Evolutionary conservation across 2,888 invertebrate species (phyloP), one percentile per base, ranked within the genome.

Genomic region (Spatulosminthurus flaviceps): DNA sequence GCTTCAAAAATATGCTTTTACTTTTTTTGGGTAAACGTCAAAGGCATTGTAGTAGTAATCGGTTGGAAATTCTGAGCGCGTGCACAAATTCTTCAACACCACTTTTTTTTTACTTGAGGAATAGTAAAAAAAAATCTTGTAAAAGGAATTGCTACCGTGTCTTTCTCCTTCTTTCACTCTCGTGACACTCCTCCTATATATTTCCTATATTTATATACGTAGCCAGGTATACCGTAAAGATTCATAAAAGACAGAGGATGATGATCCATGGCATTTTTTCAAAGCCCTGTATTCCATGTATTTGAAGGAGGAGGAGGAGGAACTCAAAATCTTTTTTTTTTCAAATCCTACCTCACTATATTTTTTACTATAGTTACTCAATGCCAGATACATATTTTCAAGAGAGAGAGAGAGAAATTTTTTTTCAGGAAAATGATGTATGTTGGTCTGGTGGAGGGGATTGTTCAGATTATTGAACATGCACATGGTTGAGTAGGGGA

Each of bases 1-100:
- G 60, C 51, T 72, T 29, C 22, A 51, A 73, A 60, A 73, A 60
- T 73, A 24, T 41, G 41, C 42, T 21, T 29, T 29, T 42, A 9
- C 34, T 22, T 2, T 34, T 29, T 61, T 13, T 61, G n/a, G 64
- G 28, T 41, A 42, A 70, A 70, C 41, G 42, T 70, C 70, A 67
- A 26, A 67, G 67, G 64, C 41, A 29, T 70, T 41, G 21, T 22
- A 70, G 21, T 22, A 70, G 29, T 29, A 28, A 69, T 69, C n/a
- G 51, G 51, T 1, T 51, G 51, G n/a, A 51, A 51, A 51, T 51
- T 51, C 51, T 51, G 9, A 51, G 51, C 16, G 51, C 51, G 51
- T 51, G 51, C 5, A 16, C 9, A 51, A 51, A 51, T 51, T 51
- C 16, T n/a, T n/a, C n/a, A n/a, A n/a, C n/a, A n/a, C n/a, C 51